Base-by-base conservation (phyloP, 2,888 invertebrate genomes). In the Epirrhoe tristata region DNA sequence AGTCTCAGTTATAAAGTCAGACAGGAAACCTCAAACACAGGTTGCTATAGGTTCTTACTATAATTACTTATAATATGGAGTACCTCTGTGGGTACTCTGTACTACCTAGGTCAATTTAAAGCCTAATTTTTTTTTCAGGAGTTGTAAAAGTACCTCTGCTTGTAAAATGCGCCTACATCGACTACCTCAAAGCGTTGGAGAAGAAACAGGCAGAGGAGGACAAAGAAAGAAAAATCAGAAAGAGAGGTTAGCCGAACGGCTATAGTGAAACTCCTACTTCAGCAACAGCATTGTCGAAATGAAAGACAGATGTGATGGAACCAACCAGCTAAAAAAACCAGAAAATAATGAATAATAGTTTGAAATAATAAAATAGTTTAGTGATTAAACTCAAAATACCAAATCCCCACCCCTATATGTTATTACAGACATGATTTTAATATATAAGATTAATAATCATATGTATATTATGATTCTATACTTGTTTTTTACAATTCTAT, bases 111-210 rank as follows among this genome's bases (percentile, higher is more conserved):
- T 24, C 24, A 24, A 3, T 24, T 24, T 24, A 24, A 24, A 24
- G 24, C 24, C 24, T 24, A n/a, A n/a, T n/a, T 24, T 24, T 24
- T 14, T 39, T 67, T 64, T 17, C 78, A 93, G 93, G 93, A 74
- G 84, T 93, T 2, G 92, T 91, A 5, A 93, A 93, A 76, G 75
- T 93, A 0, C 93, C 93, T 0, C 50, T 88, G 5, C 48, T 91
- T n/a, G 59, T 91, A 43, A 93, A 93, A 73, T 93, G 93, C 70
- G 86, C 90, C 0, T 93, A 93, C 74, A 55, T 91, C 12, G 90
- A 91, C 68, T 93, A 93, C 61, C 70, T 89, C 1, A 83, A 88
- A 14, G 87, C 87, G 0, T 69, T 91, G 36, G 84, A 88, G 59
- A 83, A 78, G 74, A 88, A 85, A 72, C 78, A 82, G 14, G 80